Conservation (phyloP, 2,888 invertebrate species). For the Stomorhina lunata region DNA sequence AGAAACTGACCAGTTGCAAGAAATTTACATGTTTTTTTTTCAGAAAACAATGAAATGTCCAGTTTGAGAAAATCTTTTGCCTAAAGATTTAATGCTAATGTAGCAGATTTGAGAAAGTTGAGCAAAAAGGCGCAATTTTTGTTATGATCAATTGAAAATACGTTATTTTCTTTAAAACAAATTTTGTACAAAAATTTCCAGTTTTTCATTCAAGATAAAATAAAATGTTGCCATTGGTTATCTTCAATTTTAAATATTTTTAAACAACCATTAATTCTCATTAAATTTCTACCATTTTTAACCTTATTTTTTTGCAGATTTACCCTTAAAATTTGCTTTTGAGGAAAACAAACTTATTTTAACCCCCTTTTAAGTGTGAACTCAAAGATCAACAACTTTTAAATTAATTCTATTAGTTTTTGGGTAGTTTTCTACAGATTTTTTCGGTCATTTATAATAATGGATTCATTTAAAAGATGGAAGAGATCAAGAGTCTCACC, state of each 20-base stretch:
- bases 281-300: constrained; percentile 2
- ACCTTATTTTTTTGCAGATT: not conserved
- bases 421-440: not conserved
- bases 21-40: constrained; percentile 17
- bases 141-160: not conserved
- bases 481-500: not conserved
- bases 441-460: constrained; percentile 5
- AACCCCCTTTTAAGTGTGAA: not conserved
- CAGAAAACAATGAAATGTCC: not conserved
- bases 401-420: constrained; percentile 22
- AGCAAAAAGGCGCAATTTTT: not conserved
- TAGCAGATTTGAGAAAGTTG: not conserved
- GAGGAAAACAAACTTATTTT: not conserved
- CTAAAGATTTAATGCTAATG: not conserved
- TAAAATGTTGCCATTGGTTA: too few species aligned
- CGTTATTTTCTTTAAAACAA: not conserved
- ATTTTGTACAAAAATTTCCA: not conserved
- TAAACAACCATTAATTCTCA: constrained; percentile 28
- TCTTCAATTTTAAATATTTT: not conserved
- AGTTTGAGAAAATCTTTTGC: not conserved
- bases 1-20: constrained; percentile 46
- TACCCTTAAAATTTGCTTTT: constrained; percentile 18
- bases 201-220: not conserved
- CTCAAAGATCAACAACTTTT: not conserved
- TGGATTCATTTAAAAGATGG: not conserved